Base-by-base conservation (phyloP, 2,113 vertebrate species). In the Paratilapia polleni region DNA sequence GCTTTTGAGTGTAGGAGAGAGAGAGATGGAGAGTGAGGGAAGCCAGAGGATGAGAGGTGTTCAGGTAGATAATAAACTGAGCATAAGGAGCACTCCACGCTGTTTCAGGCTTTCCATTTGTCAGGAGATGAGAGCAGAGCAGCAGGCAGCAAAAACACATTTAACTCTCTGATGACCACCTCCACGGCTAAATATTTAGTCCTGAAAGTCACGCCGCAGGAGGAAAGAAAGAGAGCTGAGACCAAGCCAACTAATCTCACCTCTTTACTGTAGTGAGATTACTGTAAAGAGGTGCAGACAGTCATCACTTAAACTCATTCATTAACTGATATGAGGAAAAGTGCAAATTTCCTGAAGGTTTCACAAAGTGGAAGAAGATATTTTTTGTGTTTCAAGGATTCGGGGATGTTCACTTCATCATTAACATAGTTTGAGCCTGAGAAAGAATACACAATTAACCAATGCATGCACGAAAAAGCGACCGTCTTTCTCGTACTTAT, bases 11-110 rank as follows among this genome's bases (percentile, higher is more conserved):
- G 54, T 2, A 1, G 34, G 59, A 28, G 49, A 43, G 43, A 28
- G 31, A 24, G 60, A 64, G 57, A 57, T 5, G 36, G 38, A 58
- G 64, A 59, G 63, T 1, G 28, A 63, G 54, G 10, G 36, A 73
- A 52, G 47, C 34, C 3, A 56, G 19, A 59, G 43, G 81, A 86
- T n/a, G 80, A 85, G 77, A 77, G 80, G 75, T 61, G 83, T 64
- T 85, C 70, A 85, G 86, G 86, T 64, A 79, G 85, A 82, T 90
- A 82, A 90, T 73, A 82, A 81, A 84, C 77, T 24, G 76, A 83
- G 61, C 60, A 59, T 68, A 24, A 77, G 76, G 58, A 83, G 80
- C 6, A 20, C 28, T 77, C 73, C 64, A 64, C 59, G 2, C 24
- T 4, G 70, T 10, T 62, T 24, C 49, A n/a, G 47, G n/a, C 43